Evolutionary conservation across 2,888 invertebrate species (phyloP).

Genomic region (Omphaloscelis lunosa): DNA sequence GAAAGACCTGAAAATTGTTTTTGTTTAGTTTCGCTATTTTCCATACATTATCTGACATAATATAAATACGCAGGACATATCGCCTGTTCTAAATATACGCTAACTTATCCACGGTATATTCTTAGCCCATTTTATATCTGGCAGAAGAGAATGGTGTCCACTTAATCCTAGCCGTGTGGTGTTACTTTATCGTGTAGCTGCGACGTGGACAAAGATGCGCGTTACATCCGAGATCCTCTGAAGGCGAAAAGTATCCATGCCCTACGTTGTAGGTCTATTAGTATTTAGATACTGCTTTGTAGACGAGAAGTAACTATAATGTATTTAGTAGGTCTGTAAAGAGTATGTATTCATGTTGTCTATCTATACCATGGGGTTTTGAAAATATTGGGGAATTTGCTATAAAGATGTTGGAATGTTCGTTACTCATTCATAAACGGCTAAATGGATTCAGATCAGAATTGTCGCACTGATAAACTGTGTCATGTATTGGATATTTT

Average conservation of each 20-base stretch:
- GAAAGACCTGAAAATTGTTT: background rate
- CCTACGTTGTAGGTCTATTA: background rate
- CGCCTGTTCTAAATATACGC: background rate
- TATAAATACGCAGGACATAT: background rate
- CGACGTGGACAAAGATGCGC: constrained; percentile 39
- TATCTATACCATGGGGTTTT: background rate
- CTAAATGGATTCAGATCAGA: background rate
- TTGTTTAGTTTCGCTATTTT: background rate
- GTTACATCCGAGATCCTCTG: background rate
- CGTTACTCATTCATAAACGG: background rate
- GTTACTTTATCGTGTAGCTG: constrained; percentile 11
- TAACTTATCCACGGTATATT: background rate
- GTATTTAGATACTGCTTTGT: no score
- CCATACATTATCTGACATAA: no score
- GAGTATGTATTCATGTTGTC: no score
- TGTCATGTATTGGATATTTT: no score
- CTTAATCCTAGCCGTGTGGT: constrained; percentile 29
- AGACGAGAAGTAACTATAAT: no score
- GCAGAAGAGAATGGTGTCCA: constrained; percentile 19
- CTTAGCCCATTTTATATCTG: constrained; percentile 19
- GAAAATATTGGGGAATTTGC: no score
- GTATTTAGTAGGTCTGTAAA: no score
- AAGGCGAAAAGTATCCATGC: background rate
- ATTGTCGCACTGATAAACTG: background rate
- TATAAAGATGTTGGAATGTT: background rate